A percentile compares a stretch with the other conserved stretches of the same genome.
These are phyloP conservation scores for Aptenodytes forsteri DNA, from an alignment of 2,113 vertebrate species.

Conservation along the genomic window DNA sequence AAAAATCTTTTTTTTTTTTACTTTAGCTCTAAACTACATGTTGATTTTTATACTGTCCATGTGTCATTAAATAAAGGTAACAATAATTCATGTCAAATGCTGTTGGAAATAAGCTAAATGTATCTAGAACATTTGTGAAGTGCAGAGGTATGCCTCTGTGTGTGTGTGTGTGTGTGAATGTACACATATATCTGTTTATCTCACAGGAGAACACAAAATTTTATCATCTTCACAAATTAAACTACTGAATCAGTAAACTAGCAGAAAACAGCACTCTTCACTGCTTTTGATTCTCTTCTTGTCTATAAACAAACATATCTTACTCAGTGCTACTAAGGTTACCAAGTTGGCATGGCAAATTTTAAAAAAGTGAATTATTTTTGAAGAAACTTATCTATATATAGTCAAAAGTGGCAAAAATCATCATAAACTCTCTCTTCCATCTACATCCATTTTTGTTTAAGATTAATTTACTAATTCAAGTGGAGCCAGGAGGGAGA, in stretches of 20 bases:
- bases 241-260: neutral
- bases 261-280: neutral
- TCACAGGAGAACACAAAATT: neutral
- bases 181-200: neutral
- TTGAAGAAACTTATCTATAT: neutral
- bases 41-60: neutral
- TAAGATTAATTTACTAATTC: slow-evolving; percentile 10
- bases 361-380: neutral
- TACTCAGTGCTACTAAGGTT: neutral
- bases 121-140: neutral
- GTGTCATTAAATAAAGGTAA: neutral
- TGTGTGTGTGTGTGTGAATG: neutral
- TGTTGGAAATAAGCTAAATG: neutral
- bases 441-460: neutral
- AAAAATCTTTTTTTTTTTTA: too few species aligned
- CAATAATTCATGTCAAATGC: neutral
- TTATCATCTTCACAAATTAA: neutral
- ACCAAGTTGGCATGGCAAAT: neutral
- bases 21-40: neutral
- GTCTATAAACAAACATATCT: neutral
- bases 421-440: neutral
- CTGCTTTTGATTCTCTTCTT: neutral
- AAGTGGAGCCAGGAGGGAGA: neutral
- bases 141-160: neutral
- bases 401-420: neutral